Evolutionary conservation across 2,888 invertebrate genomes (phyloP), one percentile per base, ranked within the genome.

Genomic region (Chrysolina oricalcia): DNA sequence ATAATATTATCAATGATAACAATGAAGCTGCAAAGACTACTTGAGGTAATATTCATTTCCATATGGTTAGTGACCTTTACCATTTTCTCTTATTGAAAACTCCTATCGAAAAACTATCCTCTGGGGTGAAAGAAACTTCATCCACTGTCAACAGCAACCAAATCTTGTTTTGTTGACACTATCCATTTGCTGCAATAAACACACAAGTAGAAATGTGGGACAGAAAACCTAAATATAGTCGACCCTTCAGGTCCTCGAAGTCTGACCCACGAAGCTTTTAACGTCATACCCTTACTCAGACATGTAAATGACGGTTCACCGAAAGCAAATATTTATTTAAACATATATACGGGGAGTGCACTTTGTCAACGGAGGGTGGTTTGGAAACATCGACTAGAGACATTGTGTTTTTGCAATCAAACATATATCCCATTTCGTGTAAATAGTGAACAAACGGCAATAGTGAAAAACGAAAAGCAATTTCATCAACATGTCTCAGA

Each of bases 251-350:
- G n/a, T 15, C 59, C 27, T 27, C 6, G n/a, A 59, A 27, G 15
- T 23, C n/a, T 59, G 27, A 59, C 59, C 59, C 59, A 15, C 27
- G 27, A 23, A 23, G 59, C 59, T 59, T 15, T 35, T 10, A 27
- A 59, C 15, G 13, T n/a, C 27, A 23, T 56, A 23, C 59, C 27
- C 8, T 27, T 10, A 3, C 59, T 59, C 59, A 59, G 59, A 35
- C 59, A 59, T 59, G 35, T 59, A 59, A 59, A 59, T 59, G 59
- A 59, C 27, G 59, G 59, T 15, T 59, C 59, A 27, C 35, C 27
- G n/a, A 59, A 27, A 59, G 27, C 59, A 59, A 59, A 59, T 59
- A 23, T 59, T 59, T 59, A 59, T 59, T 59, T n/a, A 27, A 59
- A 59, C 27, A 59, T 27, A 17, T 59, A 59, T 27, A 59, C n/a